phyloP scores from a whole-genome alignment of 2,113 vertebrate genomes.

The Albula goreensis region DNA sequence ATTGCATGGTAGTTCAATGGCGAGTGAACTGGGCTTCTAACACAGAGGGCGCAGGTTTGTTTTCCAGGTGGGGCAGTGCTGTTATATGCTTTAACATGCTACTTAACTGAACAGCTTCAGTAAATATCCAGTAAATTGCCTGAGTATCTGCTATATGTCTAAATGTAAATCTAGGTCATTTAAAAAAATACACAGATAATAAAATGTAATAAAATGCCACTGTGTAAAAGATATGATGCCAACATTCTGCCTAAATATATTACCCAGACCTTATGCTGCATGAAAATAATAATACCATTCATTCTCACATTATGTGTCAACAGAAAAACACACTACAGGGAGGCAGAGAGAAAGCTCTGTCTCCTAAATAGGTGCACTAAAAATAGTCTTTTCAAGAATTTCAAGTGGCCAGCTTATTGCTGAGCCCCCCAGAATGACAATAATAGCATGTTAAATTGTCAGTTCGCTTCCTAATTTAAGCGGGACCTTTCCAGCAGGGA shows the following conservation, averaged over 20 bases:
- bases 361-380: not conserved
- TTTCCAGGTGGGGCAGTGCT: too few species aligned
- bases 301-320: not conserved
- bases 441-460: not conserved
- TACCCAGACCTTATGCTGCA: not conserved
- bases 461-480: slow-evolving; percentile 13
- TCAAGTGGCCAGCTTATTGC: slow-evolving; percentile 4
- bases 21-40: too few species aligned
- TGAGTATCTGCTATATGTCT: too few species aligned
- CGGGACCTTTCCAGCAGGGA: slow-evolving; percentile 16
- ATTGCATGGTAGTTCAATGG: too few species aligned
- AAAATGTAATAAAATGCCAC: not conserved
- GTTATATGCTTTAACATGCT: too few species aligned
- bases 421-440: not conserved
- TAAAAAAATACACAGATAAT: too few species aligned
- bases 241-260: not conserved
- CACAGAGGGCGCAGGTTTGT: too few species aligned
- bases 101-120: too few species aligned
- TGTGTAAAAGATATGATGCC: not conserved
- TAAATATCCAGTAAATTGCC: too few species aligned
- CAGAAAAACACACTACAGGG: not conserved
- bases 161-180: too few species aligned
- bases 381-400: not conserved
- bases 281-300: not conserved
- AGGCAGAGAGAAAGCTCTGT: not conserved